Conservation (phyloP, 2,888 invertebrate species). For the Colostygia pectinataria region DNA sequence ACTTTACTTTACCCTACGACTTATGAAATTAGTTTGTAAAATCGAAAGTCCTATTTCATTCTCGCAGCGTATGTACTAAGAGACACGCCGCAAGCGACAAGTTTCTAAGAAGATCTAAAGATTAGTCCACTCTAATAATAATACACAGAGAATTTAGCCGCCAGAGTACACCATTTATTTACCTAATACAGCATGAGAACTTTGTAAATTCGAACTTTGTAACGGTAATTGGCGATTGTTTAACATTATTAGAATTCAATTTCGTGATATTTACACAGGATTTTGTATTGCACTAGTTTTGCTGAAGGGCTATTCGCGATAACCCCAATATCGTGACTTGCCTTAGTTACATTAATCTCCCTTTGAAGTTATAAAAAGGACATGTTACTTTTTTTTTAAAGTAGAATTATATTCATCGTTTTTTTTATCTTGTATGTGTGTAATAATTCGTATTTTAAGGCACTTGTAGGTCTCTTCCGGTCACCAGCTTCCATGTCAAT, state of each 20-base stretch:
- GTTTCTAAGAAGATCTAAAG: slow-evolving; percentile 66
- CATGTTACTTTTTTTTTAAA: no score
- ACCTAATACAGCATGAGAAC: slow-evolving; percentile 61
- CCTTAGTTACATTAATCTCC: slow-evolving; percentile 10
- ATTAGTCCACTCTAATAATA: slow-evolving; percentile 56
- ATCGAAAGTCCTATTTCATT: slow-evolving; percentile 45
- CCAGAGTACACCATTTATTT: slow-evolving; percentile 49
- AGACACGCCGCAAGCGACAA: slow-evolving; percentile 65
- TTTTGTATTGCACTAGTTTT: slow-evolving; percentile 28
- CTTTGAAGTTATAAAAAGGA: neutral
- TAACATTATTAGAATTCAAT: slow-evolving; percentile 55
- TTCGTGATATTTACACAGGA: slow-evolving; percentile 51
- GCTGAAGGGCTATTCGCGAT: slow-evolving; percentile 21
- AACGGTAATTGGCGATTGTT: slow-evolving; percentile 66
- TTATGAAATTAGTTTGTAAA: slow-evolving; percentile 11
- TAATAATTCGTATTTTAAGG: no score
- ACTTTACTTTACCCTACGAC: no score
- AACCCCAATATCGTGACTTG: slow-evolving; percentile 22
- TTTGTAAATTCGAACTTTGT: slow-evolving; percentile 55
- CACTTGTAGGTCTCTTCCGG: no score
- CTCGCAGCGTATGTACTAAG: slow-evolving; percentile 60
- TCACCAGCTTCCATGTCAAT: no score
- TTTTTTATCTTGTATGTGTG: no score
- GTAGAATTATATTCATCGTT: no score
- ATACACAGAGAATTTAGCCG: slow-evolving; percentile 48